Evolutionary conservation across 30 jellyfish, hydroid and myxozoan genomes (phyloP).

Genomic region (Nemopilema nomurai): DNA sequence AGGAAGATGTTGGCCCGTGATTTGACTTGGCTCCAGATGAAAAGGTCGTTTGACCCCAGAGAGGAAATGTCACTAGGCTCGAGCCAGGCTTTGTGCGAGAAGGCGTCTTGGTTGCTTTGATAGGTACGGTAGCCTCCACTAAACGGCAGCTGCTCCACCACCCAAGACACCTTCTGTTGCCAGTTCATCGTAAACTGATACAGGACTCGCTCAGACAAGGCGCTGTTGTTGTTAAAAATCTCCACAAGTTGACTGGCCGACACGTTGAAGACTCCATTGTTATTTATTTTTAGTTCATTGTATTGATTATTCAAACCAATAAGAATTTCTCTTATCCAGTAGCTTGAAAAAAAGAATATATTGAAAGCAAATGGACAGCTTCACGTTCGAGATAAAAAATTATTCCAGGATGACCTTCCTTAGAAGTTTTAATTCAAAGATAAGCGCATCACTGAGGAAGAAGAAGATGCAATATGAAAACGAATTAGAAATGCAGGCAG

Average conservation of each 20-base stretch:
- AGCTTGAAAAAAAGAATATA: not conserved
- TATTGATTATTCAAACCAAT: not conserved
- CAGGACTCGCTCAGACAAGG: slow-evolving; percentile 8
- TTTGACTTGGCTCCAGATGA: not conserved
- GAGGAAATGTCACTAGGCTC: not conserved
- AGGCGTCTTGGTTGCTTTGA: slow-evolving; percentile 50
- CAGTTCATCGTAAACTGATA: slow-evolving; percentile 4
- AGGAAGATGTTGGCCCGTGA: not conserved
- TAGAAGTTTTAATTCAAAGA: too few relatives aligned
- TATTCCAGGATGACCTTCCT: too few relatives aligned
- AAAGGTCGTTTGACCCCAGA: not conserved
- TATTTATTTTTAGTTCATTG: not conserved
- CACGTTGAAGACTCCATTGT: slow-evolving; percentile 9
- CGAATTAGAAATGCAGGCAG: too few relatives aligned
- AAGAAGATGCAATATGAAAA: too few relatives aligned
- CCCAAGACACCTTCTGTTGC: slow-evolving; percentile 2
- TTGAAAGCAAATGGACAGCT: not conserved
- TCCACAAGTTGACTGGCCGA: slow-evolving; percentile 19
- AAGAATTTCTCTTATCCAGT: slow-evolving; percentile 30
- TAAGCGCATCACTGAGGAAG: too few relatives aligned
- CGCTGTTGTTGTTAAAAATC: not conserved
- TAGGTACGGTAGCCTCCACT: slow-evolving; percentile 56
- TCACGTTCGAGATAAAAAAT: too few relatives aligned
- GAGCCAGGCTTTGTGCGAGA: slow-evolving; percentile 61
- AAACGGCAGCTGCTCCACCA: slow-evolving; percentile 22